phyloP scores from a whole-genome alignment of 2,797 vertebrate species.

The Pangasius larnaudii region DNA sequence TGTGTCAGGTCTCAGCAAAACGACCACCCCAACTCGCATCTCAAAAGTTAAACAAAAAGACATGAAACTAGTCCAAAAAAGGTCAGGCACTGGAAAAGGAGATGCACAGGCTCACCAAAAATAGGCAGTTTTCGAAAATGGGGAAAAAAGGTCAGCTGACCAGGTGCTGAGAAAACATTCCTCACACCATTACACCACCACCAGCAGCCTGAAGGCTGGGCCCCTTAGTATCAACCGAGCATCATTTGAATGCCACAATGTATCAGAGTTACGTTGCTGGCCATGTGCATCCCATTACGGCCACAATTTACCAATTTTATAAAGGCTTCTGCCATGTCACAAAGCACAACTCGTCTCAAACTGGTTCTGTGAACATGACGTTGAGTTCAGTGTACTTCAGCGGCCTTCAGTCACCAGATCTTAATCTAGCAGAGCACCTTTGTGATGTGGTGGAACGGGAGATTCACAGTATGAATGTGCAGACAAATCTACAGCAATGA shows the following conservation, averaged over 20 bases:
- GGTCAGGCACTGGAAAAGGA: not conserved
- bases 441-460: not conserved
- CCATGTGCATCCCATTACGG: not conserved
- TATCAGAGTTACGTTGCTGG: not conserved
- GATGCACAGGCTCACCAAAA: not conserved
- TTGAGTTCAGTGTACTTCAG: not conserved
- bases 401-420: too few species aligned
- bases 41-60: not conserved
- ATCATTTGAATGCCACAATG: not conserved
- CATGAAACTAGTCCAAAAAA: not conserved
- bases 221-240: not conserved
- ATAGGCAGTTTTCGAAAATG: not conserved
- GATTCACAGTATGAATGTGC: not conserved
- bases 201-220: too few species aligned
- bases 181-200: not conserved
- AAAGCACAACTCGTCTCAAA: not conserved
- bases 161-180: not conserved
- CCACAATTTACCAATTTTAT: not conserved
- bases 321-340: not conserved
- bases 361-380: not conserved
- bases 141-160: not conserved
- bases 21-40: too few species aligned
- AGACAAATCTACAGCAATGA: not conserved
- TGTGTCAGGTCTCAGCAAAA: not conserved
- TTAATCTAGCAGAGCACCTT: too few species aligned